Evolutionary conservation across 2,888 invertebrate genomes (phyloP).

Genomic region (Euclidia mi): DNA sequence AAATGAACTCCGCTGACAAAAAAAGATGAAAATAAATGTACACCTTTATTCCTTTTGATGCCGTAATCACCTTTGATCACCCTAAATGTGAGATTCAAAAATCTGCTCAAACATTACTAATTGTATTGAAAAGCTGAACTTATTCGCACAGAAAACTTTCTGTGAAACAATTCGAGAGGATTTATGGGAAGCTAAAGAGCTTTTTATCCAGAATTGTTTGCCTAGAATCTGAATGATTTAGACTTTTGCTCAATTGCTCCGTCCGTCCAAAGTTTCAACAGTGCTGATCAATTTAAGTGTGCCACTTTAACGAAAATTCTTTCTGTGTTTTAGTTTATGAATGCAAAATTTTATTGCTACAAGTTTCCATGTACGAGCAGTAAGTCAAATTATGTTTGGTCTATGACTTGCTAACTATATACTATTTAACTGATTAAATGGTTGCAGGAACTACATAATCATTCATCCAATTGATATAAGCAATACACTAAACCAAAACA

Average conservation of each 20-base stretch:
- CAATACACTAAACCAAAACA: too few relatives aligned
- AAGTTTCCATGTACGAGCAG: too few relatives aligned
- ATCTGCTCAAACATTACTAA: constrained; percentile 36
- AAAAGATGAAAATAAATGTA: constrained; percentile 13
- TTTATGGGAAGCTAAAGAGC: constrained; percentile 29
- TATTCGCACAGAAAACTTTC: constrained; percentile 22
- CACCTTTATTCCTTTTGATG: constrained; percentile 12
- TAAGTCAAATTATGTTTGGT: too few relatives aligned
- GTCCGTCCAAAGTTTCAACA: constrained; percentile 19
- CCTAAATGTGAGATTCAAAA: constrained; percentile 11
- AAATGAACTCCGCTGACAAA: neutral
- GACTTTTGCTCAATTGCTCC: constrained; percentile 27
- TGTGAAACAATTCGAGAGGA: constrained; percentile 22
- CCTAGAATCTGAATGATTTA: constrained; percentile 29
- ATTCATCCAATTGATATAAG: too few relatives aligned
- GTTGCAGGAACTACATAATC: too few relatives aligned
- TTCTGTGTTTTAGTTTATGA: too few relatives aligned
- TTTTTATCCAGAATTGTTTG: constrained; percentile 30
- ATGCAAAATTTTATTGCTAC: too few relatives aligned
- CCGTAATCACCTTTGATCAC: constrained; percentile 26
- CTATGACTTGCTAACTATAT: too few relatives aligned
- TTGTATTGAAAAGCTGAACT: constrained; percentile 34
- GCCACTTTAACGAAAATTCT: neutral
- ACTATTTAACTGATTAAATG: too few relatives aligned
- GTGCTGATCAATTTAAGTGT: constrained; percentile 14